A percentile compares a stretch with the other conserved stretches of the same genome.
Evolutionary conservation across 2,113 vertebrate genomes (phyloP).

Genomic region (Chamaetylas fuelleborni): DNA sequence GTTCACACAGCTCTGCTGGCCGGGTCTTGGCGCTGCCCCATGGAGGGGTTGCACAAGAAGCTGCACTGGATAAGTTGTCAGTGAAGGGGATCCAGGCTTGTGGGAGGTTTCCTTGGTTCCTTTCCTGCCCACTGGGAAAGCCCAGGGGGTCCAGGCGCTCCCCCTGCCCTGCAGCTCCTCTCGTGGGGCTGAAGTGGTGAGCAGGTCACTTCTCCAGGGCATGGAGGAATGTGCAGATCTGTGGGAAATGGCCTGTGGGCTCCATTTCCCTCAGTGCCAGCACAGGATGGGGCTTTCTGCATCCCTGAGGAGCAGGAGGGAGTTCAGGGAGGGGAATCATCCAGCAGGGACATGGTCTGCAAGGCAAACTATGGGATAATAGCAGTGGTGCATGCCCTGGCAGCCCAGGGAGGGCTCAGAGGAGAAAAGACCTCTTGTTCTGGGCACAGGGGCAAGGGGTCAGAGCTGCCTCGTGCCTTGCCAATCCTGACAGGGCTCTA

Average conservation of each 20-base stretch:
- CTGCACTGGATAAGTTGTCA: accelerated
- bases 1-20: not conserved
- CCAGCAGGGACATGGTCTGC: not conserved
- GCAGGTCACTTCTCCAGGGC: not conserved
- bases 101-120: not conserved
- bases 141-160: not conserved
- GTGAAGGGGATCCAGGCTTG: not conserved
- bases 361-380: not conserved
- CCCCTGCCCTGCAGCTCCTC: not conserved
- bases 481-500: not conserved
- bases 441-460: not conserved
- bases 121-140: not conserved
- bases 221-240: not conserved
- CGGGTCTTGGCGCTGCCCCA: not conserved
- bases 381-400: not conserved
- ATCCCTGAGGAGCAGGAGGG: not conserved
- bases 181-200: not conserved
- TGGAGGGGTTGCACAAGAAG: not conserved
- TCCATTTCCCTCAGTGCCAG: accelerated
- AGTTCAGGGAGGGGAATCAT: not conserved
- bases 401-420: not conserved
- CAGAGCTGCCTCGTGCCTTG: not conserved
- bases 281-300: not conserved
- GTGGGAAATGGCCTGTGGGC: not conserved
- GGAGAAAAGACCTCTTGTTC: not conserved